Evolutionary conservation across 2,797 vertebrate species (phyloP), one percentile per base, ranked within the genome.

Genomic region (Manis pentadactyla): DNA sequence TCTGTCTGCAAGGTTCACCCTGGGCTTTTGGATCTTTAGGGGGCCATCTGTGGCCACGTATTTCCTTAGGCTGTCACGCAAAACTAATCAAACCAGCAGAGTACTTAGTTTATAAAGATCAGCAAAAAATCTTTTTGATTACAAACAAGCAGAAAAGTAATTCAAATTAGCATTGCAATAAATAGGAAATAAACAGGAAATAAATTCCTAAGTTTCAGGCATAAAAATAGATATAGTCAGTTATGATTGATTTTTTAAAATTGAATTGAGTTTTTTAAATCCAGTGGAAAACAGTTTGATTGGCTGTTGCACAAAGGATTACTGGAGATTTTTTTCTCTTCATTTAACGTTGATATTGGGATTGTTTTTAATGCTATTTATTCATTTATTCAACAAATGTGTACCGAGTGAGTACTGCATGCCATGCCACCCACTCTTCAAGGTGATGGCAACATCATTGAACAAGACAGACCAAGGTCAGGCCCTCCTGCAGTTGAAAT

Each of bases 141-240:
- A 87, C 95, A 93, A 92, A 64, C 57, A 94, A 92, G n/a, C 18
- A 81, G 64, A 46, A 96, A 90, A 69, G 27, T 83, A 90, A 96
- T 79, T 83, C 31, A 57, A 93, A 92, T 96, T 21, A 96, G 14
- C 49, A 81, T 23, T 31, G 8, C 90, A 51, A 89, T 79, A 74
- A 90, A 93, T 7, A 14, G 42, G 46, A 46, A 46, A 46, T 46
- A 46, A 46, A 46, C 46, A 46, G 42, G 49, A 82, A 83, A 69
- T 2, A 5, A 87, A 83, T 89, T 59, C 8, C 21, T 9, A 66
- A 71, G 31, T 61, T 93, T 95, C 61, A 42, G 7, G 55, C 51
- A 78, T 39, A 83, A 69, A 93, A 84, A 82, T 55, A 81, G 59
- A 82, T 39, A 15, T n/a, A 55, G 49, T 53, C 55, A 39, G 64